Conservation (phyloP, 2,888 invertebrate genomes). For the Meghimatium bilineatum region DNA sequence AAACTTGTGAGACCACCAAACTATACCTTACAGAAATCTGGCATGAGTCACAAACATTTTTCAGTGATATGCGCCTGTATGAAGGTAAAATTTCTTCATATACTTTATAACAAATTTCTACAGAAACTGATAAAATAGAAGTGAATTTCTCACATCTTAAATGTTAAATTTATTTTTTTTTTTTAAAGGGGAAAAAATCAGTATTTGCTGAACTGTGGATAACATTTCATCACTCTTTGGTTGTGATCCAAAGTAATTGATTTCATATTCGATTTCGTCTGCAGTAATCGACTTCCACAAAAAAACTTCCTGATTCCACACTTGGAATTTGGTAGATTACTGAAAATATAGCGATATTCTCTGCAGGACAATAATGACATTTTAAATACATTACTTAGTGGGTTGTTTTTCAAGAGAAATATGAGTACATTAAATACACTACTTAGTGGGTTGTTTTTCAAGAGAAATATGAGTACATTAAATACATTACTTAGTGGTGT, state of each 20-base stretch:
- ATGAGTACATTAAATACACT: too few relatives aligned
- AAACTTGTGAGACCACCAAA: too few relatives aligned
- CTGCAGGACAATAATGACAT: too few relatives aligned
- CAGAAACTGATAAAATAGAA: not conserved
- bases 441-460: too few relatives aligned
- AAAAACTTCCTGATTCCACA: not conserved
- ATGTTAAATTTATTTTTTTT: not conserved
- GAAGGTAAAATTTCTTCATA: not conserved
- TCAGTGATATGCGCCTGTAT: not conserved
- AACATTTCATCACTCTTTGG: not conserved
- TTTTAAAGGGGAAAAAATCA: too few relatives aligned
- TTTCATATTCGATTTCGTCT: not conserved
- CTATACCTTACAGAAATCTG: too few relatives aligned
- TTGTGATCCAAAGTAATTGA: not conserved
- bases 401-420: too few relatives aligned
- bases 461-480: too few relatives aligned
- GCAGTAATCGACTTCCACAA: not conserved
- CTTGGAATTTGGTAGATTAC: not conserved
- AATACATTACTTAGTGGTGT: too few relatives aligned
- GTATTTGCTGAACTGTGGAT: not conserved
- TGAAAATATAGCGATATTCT: not conserved
- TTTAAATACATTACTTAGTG: too few relatives aligned
- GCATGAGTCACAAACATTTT: too few relatives aligned
- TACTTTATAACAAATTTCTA: not conserved
- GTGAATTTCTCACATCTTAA: not conserved